Evolutionary conservation across 2,888 invertebrate genomes (phyloP).

Genomic region (Epistrophella euchroma): DNA sequence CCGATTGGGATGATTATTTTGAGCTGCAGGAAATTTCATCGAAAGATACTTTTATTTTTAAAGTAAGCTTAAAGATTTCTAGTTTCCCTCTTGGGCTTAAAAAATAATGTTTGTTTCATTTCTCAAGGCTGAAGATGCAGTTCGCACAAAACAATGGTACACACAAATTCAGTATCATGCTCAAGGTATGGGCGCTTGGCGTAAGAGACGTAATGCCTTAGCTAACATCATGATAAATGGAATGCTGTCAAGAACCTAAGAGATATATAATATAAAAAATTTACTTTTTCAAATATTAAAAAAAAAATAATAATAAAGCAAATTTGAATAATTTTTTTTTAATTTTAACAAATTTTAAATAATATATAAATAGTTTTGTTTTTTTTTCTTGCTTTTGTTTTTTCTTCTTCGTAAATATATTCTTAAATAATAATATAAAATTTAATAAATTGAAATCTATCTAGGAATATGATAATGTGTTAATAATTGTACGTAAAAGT

Average conservation of each 20-base stretch:
- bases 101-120: constrained; percentile 16
- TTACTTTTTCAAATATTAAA: constrained; percentile 30
- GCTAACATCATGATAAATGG: constrained; percentile 99
- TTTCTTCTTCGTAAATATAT: constrained; percentile 14
- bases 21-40: constrained; percentile 97
- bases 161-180: constrained; percentile 95
- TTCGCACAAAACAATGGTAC: constrained; percentile 95
- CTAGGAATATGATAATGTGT: constrained; percentile 29
- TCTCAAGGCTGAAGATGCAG: constrained; percentile 92
- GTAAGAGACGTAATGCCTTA: constrained; percentile 94
- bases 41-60: constrained; percentile 97
- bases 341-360: constrained; percentile 11
- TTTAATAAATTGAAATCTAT: constrained; percentile 25
- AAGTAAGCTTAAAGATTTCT: constrained; percentile 86
- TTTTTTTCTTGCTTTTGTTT: neutral
- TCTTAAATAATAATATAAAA: constrained; percentile 7
- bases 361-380: constrained; percentile 4
- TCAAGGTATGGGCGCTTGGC: constrained; percentile 96
- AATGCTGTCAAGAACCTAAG: constrained; percentile 85
- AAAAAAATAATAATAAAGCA: constrained; percentile 2
- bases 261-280: constrained; percentile 19
- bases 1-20: constrained; percentile 96
- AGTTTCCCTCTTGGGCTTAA: neutral
- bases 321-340: neutral
- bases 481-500: constrained; percentile 57